Base-by-base conservation (phyloP, 2,113 vertebrate species). In the Nyctereutes procyonoides region DNA sequence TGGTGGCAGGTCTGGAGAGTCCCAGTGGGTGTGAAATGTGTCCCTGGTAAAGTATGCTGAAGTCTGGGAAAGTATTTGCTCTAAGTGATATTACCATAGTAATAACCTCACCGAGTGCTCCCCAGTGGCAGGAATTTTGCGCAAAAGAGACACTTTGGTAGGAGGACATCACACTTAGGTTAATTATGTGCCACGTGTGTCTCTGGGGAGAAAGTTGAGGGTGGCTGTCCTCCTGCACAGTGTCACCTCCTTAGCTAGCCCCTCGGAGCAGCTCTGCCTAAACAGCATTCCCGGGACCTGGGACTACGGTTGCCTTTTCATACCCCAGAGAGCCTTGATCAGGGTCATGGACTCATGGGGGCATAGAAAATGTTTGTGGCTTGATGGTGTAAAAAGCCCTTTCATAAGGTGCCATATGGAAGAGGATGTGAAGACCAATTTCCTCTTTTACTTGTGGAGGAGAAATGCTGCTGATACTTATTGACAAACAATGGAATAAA, bases 131-230 rank as follows among this genome's bases (percentile, higher is more conserved):
- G 71, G 56, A 38, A 28, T 60, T 55, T 32, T 60, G 28, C 74
- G 32, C 26, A 26, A 35, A 28, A 2, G 11, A 24, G 30, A 86
- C 38, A 53, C 16, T 32, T 11, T 8, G 8, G 65, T 10, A 53
- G 74, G 53, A 90, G 60, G 35, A 12, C 20, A 81, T 43, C n/a
- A 30, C 43, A 1, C 53, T 55, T 11, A 2, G 73, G 35, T 13
- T 0, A 22, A 32, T 58, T 0, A 9, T 17, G 0, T 28, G 79
- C 67, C 19, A 1, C 2, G 24, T 0, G 15, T 73, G 15, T 48
- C 48, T 63, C 69, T 1, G n/a, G 69, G 56, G 26, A 86, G 60
- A 24, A 32, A 24, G 17, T 43, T n/a, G 51, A 43, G 22, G 22
- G 38, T 11, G n/a, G n/a, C n/a, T 15, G 35, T 35, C 58, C 58